phyloP scores from a whole-genome alignment of 1,140 invertebrate genomes.

The Trypoxylus dichotomus region DNA sequence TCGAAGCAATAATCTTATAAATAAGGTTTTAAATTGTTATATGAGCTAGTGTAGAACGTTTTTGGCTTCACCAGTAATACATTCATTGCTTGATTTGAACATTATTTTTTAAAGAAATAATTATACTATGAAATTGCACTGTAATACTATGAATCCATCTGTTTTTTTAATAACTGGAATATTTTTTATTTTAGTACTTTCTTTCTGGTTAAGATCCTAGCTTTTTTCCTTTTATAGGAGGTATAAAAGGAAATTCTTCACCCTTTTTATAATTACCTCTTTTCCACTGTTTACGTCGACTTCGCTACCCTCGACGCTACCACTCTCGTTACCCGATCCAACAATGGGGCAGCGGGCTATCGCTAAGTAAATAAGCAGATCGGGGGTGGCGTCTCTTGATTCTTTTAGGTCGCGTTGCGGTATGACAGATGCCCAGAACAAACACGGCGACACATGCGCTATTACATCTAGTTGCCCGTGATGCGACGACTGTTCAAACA shows the following conservation, averaged over 20 bases:
- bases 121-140: too few species aligned
- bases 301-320: background rate
- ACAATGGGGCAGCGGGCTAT: conserved; percentile 13
- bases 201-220: too few species aligned
- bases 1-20: too few species aligned
- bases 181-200: too few species aligned
- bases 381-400: conserved; percentile 12
- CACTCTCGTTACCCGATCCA: background rate
- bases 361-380: conserved; percentile 1
- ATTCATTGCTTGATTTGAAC: too few species aligned
- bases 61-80: too few species aligned
- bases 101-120: too few species aligned
- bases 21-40: too few species aligned
- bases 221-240: background rate
- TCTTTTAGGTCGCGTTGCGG: conserved; percentile 9
- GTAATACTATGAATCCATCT: too few species aligned
- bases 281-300: background rate
- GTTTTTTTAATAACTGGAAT: too few species aligned
- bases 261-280: background rate
- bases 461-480: conserved; percentile 23
- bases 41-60: too few species aligned
- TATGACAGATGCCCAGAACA: conserved; percentile 28
- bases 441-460: conserved; percentile 26
- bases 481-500: conserved; percentile 27
- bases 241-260: background rate